Conservation (phyloP, 2,797 vertebrate species). For the Rhabdophis nuchalis region DNA sequence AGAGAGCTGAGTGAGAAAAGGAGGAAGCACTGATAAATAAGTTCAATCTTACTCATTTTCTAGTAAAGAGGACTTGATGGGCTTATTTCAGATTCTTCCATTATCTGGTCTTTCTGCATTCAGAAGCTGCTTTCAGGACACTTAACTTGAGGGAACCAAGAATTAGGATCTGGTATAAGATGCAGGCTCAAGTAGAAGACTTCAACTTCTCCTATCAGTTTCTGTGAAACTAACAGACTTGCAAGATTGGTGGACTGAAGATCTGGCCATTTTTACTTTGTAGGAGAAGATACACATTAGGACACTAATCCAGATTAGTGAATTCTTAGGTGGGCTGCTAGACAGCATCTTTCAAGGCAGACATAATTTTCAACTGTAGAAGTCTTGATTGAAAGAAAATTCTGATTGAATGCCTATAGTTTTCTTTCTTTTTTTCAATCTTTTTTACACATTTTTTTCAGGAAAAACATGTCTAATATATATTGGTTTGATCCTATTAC, state of each 20-base stretch:
- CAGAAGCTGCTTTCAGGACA: neutral
- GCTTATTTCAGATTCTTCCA: neutral
- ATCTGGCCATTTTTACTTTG: neutral
- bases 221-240: neutral
- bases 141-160: neutral
- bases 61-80: neutral
- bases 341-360: neutral
- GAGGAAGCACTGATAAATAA: neutral
- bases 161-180: neutral
- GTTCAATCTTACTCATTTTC: neutral
- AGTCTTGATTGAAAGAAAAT: neutral
- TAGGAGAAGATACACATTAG: neutral
- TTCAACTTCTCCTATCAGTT: neutral
- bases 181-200: neutral
- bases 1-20: neutral
- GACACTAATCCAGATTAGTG: neutral
- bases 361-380: neutral
- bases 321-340: neutral
- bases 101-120: neutral
- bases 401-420: neutral
- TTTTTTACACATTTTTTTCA: neutral
- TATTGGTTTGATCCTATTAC: neutral
- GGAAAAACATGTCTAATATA: neutral
- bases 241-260: neutral
- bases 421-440: neutral